Evolutionary conservation across 2,797 vertebrate genomes (phyloP), one percentile per base, ranked within the genome.

Genomic region (Phyllotis vaccarum): DNA sequence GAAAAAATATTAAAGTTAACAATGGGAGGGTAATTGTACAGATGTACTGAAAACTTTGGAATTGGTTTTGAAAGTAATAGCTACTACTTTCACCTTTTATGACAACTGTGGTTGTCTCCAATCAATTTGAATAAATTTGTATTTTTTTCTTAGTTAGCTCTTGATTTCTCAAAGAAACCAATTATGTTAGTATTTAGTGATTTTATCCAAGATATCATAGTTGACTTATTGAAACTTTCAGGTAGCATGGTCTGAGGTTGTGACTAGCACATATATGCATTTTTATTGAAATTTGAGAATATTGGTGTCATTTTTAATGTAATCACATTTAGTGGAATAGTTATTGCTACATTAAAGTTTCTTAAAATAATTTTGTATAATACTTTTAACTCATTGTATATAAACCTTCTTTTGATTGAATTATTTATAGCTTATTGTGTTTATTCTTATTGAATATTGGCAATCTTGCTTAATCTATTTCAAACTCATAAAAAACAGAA

Each of bases 371-470:
- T 43, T 66, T 74, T 94, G 72, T 22, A 46, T 91, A 87, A 79
- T 2, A 75, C 86, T 79, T 62, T 9, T 78, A 83, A 89, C 27
- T 93, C 58, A 88, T 21, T 86, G 4, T 40, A 8, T 40, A 9
- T 27, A 86, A 72, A 29, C 83, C 81, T 83, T 91, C 19, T 29
- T 68, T 14, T 72, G 34, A 76, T 43, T 56, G 31, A 3, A 72
- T 78, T 60, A 52, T 86, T 75, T 56, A 79, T 58, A 29, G 2
- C 58, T 66, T 76, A 64, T 34, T 7, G 54, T 3, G 40, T 52
- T 92, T 80, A n/a, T 60, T 86, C 94, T 95, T 78, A 90, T 62
- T 91, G 90, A 76, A 64, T 2, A 49, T 16, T 83, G 86, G 6
- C 10, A 68, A 62, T 0, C 6, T 86, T 81, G 37, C 62, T 78